phyloP scores from a whole-genome alignment of 1,140 invertebrate genomes.

The Micrasema minimum region DNA sequence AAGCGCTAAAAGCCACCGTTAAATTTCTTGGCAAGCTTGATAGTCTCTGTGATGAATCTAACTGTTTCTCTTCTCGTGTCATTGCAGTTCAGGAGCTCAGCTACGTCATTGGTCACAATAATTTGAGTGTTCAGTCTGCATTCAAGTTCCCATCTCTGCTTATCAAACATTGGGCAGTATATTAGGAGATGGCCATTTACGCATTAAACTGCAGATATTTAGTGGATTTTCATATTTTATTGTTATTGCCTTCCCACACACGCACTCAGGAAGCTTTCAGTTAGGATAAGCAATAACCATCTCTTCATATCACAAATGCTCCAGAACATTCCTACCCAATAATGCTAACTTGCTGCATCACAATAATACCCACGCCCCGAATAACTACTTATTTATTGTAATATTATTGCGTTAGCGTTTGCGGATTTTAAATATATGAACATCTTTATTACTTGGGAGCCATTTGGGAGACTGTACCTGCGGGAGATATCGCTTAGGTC shows the following conservation, averaged over 20 bases:
- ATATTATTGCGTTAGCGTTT: not conserved
- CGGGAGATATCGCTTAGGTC: conserved; percentile 12
- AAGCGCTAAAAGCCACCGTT: no score
- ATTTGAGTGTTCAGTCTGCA: no score
- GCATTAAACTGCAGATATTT: conserved; percentile 11
- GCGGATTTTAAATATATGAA: conserved; percentile 14
- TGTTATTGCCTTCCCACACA: not conserved
- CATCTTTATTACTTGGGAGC: conserved; percentile 27
- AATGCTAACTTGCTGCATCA: not conserved
- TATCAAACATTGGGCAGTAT: no score
- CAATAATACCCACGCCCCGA: not conserved
- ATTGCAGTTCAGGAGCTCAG: no score
- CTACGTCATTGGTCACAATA: no score
- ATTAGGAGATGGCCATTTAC: no score
- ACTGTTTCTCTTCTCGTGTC: no score
- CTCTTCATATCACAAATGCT: conserved; percentile 11
- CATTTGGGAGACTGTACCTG: conserved; percentile 16
- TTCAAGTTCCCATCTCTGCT: no score
- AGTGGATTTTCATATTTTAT: conserved; percentile 7
- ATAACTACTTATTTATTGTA: not conserved
- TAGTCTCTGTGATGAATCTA: no score
- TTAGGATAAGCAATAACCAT: conserved; percentile 15
- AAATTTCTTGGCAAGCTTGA: no score
- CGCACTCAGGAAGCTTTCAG: not conserved
- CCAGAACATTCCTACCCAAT: not conserved